Evolutionary conservation across 2,797 vertebrate species (phyloP), one percentile per base, ranked within the genome.

Genomic region (Anguilla marmorata): DNA sequence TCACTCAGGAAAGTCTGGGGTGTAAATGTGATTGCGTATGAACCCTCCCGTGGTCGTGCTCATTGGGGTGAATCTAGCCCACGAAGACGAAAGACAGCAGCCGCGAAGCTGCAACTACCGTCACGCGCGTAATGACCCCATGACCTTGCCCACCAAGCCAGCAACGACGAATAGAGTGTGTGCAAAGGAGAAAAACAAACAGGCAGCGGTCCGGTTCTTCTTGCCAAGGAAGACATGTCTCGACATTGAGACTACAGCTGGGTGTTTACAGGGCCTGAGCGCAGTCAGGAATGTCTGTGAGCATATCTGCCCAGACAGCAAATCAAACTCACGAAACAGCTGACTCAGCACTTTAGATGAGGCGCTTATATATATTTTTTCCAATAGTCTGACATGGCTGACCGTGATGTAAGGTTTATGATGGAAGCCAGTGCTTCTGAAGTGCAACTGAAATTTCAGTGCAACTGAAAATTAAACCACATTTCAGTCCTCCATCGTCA

Each of bases 31-130:
- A 72, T 72, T 54, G n/a, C 5, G 0, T 56, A 16, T 7, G 80
- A 50, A 50, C 27, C 48, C 90, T 88, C 92, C 66, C 90, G 88
- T 85, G 89, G 93, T 85, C 92, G 89, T 50, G 56, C 83, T 89
- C 88, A 92, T 91, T 92, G 92, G 92, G 92, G 48, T 90, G 88
- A 91, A 88, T 88, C 89, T 94, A 93, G 92, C 93, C 93, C 93
- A 94, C 93, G 94, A 94, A 93, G 90, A 58, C 6, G 83, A 89
- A 76, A 76, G 24, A 87, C 9, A 90, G 90, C 89, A 89, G 60
- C 89, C 91, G 90, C 87, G n/a, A 80, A 91, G 90, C 60, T 69
- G 86, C 19, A 92, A 89, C 0, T 84, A 37, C 92, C 87, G 90
- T 91, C 92, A 92, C 90, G 89, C 79, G 90, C 85, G 56, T 76